Conservation (phyloP, 2,888 invertebrate species). For the Notodromas monacha region DNA sequence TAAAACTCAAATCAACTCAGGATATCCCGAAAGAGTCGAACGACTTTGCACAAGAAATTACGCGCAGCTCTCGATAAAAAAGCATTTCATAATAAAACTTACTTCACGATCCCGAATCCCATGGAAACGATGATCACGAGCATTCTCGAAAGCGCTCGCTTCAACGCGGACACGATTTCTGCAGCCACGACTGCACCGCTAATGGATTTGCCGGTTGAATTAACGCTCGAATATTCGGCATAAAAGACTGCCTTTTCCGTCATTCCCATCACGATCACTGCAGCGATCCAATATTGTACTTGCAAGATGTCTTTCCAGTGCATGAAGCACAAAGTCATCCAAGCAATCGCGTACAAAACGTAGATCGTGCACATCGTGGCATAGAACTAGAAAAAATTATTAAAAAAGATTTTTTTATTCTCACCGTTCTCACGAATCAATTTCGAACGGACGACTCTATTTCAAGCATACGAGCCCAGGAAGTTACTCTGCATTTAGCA, state of each 20-base stretch:
- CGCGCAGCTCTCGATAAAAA: background rate
- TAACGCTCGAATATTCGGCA: slow-evolving; percentile 47
- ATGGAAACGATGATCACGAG: slow-evolving; percentile 72
- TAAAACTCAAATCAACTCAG: too few relatives aligned
- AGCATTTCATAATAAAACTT: slow-evolving; percentile 15
- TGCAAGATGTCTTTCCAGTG: slow-evolving; percentile 68
- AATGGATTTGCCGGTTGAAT: slow-evolving; percentile 28
- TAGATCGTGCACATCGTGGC: slow-evolving; percentile 63
- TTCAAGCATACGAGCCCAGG: too few relatives aligned
- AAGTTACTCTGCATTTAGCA: too few relatives aligned
- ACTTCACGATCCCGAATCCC: slow-evolving; percentile 85
- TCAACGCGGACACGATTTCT: slow-evolving; percentile 63
- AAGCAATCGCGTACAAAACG: slow-evolving; percentile 40
- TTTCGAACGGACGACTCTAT: too few relatives aligned
- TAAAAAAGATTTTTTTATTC: slow-evolving; percentile 2
- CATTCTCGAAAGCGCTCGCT: slow-evolving; percentile 64
- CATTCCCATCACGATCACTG: slow-evolving; percentile 42
- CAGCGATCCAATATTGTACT: slow-evolving; percentile 86
- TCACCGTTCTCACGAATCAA: too few relatives aligned
- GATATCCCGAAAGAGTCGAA: too few relatives aligned
- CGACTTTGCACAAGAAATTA: too few relatives aligned
- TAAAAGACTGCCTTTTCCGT: slow-evolving; percentile 36
- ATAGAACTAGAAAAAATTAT: slow-evolving; percentile 31
- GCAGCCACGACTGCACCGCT: slow-evolving; percentile 44
- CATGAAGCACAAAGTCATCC: slow-evolving; percentile 46